Evolutionary conservation across 2,797 vertebrate genomes (phyloP).

Genomic region (Cryptoprocta ferox): DNA sequence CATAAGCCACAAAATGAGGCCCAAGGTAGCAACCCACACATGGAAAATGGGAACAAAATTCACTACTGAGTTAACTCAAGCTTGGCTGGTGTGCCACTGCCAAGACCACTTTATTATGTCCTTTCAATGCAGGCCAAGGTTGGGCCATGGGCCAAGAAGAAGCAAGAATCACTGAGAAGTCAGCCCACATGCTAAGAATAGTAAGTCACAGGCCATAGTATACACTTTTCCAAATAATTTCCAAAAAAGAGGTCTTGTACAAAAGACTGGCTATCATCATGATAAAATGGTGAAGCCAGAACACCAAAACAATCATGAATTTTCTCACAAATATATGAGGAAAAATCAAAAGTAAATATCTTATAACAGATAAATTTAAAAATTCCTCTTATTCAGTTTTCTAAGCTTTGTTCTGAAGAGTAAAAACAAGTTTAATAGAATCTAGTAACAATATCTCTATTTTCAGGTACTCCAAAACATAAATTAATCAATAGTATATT

Average conservation of each 20-base stretch:
- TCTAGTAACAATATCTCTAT: neutral
- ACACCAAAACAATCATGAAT: neutral
- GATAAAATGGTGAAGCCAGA: neutral
- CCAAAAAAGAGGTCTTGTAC: neutral
- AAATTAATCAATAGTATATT: neutral
- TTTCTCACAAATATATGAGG: neutral
- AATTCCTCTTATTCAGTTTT: neutral
- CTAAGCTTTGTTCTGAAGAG: constrained; percentile 14
- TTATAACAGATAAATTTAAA: neutral
- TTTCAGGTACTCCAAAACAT: neutral
- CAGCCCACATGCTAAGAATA: neutral
- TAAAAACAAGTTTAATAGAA: neutral
- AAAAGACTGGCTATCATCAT: neutral
- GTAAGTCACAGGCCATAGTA: neutral
- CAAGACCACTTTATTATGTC: neutral
- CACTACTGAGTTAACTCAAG: neutral
- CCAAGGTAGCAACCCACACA: neutral
- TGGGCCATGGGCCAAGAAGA: neutral
- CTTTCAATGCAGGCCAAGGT: neutral
- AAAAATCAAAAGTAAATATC: constrained; percentile 2
- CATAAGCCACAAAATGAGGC: neutral
- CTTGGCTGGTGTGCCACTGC: neutral
- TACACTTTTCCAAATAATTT: neutral
- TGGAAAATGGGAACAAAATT: neutral
- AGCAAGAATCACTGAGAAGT: neutral